phyloP scores from a whole-genome alignment of 1,140 invertebrate species.

The Dendrolimus punctatus region DNA sequence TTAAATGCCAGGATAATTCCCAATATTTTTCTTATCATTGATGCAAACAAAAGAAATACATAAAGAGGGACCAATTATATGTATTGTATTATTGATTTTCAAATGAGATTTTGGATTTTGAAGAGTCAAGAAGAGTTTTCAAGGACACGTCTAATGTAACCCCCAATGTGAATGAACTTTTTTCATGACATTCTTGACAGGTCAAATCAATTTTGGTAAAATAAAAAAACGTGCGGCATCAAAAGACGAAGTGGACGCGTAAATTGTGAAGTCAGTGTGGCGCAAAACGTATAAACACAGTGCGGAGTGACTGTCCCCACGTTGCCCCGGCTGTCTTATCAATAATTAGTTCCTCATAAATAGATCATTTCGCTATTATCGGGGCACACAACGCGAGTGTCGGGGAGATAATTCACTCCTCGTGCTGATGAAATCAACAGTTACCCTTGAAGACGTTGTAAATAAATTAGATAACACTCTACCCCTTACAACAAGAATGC shows the following conservation, averaged over 20 bases:
- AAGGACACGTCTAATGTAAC: too few relatives aligned
- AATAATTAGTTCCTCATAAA: slow-evolving; percentile 39
- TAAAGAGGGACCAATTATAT: too few relatives aligned
- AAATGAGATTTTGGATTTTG: too few relatives aligned
- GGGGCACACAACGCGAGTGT: slow-evolving; percentile 27
- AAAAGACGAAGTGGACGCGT: slow-evolving; percentile 25
- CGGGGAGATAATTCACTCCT: slow-evolving; percentile 31
- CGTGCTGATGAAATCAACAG: slow-evolving; percentile 64
- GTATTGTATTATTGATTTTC: too few relatives aligned
- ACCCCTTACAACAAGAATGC: slow-evolving; percentile 79
- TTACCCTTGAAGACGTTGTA: slow-evolving; percentile 58
- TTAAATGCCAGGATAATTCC: too few relatives aligned
- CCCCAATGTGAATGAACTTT: neutral
- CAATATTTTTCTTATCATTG: too few relatives aligned
- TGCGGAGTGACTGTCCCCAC: slow-evolving; percentile 37
- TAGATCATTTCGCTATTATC: slow-evolving; percentile 40
- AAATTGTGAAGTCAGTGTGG: slow-evolving; percentile 24
- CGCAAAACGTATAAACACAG: slow-evolving; percentile 33
- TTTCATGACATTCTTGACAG: slow-evolving; percentile 29
- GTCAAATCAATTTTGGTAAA: slow-evolving; percentile 43
- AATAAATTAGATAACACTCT: slow-evolving; percentile 59
- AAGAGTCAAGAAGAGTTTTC: too few relatives aligned
- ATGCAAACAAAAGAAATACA: too few relatives aligned
- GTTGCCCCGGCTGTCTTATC: slow-evolving; percentile 48
- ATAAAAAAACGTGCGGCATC: slow-evolving; percentile 24